Base-by-base conservation (phyloP, 2,113 vertebrate genomes). In the Abramis brama region DNA sequence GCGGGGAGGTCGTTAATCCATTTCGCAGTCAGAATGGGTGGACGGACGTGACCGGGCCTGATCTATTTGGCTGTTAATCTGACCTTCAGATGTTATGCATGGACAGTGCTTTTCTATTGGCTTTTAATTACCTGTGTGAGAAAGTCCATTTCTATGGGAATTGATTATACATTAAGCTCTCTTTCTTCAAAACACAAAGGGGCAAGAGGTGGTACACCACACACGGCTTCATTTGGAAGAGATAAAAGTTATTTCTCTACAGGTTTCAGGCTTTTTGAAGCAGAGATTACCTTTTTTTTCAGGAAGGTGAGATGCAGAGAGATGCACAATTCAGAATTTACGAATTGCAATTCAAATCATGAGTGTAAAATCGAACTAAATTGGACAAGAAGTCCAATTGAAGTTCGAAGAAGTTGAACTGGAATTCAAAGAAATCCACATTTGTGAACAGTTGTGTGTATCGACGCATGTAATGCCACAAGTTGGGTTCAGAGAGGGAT, bases 91-190 rank as follows among this genome's bases (percentile, higher is more conserved):
- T 71, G 39, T 80, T 82, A 43, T 25, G 71, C 66, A 79, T 52
- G 66, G 59, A 74, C 84, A 27, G 47, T 33, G 70, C 71, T 78
- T 78, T 62, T 73, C 71, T 68, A 81, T 85, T 84, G 84, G 59
- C 45, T 88, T 88, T 88, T 91, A 88, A 88, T 88, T 2, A 80
- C 52, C 83, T 68, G 64, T 82, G 19, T 27, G 23, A 62, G 47
- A 33, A 86, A n/a, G 87, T 57, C 77, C 9, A 87, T 88, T 50
- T 88, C 80, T 60, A 12, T 73, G 19, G 57, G 71, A 84, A 86
- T 76, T 79, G 88, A 89, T 87, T 86, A 43, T 36, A 43, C 77
- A 90, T 88, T 80, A 79, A 75, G 79, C 52, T 50, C 57, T 50
- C 39, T 83, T 66, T 86, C 70, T 66, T 36, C 47, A 12, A 77